phyloP scores from a whole-genome alignment of 2,888 invertebrate genomes.

The Drosophila helvetica region DNA sequence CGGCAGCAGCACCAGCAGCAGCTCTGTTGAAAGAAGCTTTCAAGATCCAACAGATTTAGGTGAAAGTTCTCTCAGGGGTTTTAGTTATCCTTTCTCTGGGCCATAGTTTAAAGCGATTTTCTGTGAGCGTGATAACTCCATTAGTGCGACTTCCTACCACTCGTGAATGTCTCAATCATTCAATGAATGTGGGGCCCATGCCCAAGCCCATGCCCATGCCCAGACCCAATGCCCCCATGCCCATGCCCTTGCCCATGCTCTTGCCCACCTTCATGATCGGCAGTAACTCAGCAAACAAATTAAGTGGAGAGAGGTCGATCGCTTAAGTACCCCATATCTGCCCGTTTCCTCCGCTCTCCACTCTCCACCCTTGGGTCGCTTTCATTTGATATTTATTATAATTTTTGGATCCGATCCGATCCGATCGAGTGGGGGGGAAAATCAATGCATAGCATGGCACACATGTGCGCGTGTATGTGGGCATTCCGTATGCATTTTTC shows the following conservation, averaged over 20 bases:
- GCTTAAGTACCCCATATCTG: conserved; percentile 5
- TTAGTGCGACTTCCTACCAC: conserved; percentile 35
- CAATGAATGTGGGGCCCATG: conserved; percentile 19
- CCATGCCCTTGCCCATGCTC: not conserved
- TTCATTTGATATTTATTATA: conserved; percentile 55
- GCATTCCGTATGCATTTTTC: conserved; percentile 55
- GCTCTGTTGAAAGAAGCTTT: conserved; percentile 25
- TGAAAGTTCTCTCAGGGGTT: conserved; percentile 13
- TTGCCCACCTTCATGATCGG: conserved; percentile 22
- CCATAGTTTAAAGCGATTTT: conserved; percentile 32
- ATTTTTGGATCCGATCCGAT: conserved; percentile 12
- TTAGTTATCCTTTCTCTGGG: conserved; percentile 15
- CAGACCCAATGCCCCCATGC: no score
- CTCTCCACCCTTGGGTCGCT: not conserved
- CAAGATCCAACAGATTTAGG: conserved; percentile 30
- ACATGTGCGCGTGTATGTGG: conserved; percentile 11
- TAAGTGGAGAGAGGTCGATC: conserved; percentile 47
- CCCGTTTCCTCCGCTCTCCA: not conserved
- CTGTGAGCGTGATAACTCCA: conserved; percentile 43
- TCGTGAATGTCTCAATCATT: conserved; percentile 44
- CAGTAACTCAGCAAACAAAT: conserved; percentile 43
- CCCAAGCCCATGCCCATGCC: no score
- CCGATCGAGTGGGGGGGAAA: conserved; percentile 16
- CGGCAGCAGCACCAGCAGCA: not conserved
- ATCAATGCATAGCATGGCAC: conserved; percentile 29